Evolutionary conservation across 2,888 invertebrate genomes (phyloP).

Genomic region (Tortrix viridana): DNA sequence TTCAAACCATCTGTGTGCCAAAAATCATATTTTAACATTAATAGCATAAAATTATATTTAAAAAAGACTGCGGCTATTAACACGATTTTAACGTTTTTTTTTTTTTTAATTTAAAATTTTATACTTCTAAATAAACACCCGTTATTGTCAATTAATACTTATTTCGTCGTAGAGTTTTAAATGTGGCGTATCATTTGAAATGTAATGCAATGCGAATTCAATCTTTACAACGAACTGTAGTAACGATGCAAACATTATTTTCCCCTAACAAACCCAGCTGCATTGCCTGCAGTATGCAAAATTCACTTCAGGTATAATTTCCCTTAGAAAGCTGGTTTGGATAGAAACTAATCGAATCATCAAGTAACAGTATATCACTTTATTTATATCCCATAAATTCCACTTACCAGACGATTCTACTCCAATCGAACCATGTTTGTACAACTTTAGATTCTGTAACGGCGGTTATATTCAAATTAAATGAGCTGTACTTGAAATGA

Average conservation of each 20-base stretch:
- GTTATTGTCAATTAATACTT: too few species aligned
- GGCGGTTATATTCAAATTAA: neutral
- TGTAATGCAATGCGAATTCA: conserved; percentile 11
- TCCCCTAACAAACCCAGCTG: conserved; percentile 6
- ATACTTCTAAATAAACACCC: too few species aligned
- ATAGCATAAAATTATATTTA: too few species aligned
- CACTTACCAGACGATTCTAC: conserved; percentile 49
- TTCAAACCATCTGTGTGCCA: too few species aligned
- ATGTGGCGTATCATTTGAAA: too few species aligned
- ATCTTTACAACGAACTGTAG: neutral
- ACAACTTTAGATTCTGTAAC: conserved; percentile 2
- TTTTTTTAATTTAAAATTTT: too few species aligned
- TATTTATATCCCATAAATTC: conserved; percentile 63
- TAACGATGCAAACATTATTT: conserved; percentile 7
- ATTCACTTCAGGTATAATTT: conserved; percentile 62
- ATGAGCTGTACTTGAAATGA: conserved; percentile 3
- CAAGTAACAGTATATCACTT: conserved; percentile 66
- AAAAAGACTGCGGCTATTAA: too few species aligned
- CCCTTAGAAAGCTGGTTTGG: conserved; percentile 74
- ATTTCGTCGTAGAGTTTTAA: too few species aligned
- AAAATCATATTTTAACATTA: too few species aligned
- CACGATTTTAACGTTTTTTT: too few species aligned
- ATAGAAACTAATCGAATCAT: conserved; percentile 74
- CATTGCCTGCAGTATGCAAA: conserved; percentile 45
- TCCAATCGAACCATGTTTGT: conserved; percentile 8